Conservation (phyloP, 2,888 invertebrate species). For the Drosophila merina region DNA sequence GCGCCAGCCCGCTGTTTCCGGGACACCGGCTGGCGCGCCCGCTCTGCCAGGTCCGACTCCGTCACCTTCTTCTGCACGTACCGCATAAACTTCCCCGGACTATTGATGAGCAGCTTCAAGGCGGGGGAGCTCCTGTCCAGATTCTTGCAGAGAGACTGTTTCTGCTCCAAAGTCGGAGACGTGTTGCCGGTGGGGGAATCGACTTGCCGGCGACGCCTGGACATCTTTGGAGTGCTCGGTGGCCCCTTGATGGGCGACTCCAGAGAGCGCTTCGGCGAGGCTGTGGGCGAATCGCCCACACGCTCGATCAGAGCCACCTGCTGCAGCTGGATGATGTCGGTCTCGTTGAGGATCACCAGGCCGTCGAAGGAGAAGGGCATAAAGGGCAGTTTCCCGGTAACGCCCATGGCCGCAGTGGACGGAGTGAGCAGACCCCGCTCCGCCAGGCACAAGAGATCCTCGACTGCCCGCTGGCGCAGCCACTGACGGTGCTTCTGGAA, state of each 20-base stretch:
- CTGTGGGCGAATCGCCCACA: constrained; percentile 39
- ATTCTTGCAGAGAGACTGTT: constrained; percentile 36
- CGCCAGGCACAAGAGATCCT: constrained; percentile 82
- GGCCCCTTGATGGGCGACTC: background rate
- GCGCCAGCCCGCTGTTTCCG: background rate
- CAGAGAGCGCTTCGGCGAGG: background rate
- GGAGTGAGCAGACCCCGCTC: constrained; percentile 80
- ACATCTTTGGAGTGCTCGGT: background rate
- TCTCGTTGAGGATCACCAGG: constrained; percentile 9
- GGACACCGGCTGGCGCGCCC: background rate
- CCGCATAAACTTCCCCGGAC: constrained; percentile 38
- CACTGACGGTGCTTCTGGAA: constrained; percentile 96
- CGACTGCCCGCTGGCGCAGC: constrained; percentile 91
- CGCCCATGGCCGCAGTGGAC: constrained; percentile 26
- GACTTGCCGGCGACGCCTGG: background rate
- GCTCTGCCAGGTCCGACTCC: background rate
- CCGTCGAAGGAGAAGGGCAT: constrained; percentile 56
- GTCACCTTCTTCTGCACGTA: constrained; percentile 16
- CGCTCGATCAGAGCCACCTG: constrained; percentile 26
- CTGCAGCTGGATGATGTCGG: constrained; percentile 22
- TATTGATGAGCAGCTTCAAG: constrained; percentile 23
- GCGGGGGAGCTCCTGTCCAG: constrained; percentile 14
- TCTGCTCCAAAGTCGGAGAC: background rate
- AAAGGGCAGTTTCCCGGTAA: constrained; percentile 36
- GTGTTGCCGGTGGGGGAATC: constrained; percentile 12